phyloP scores from a whole-genome alignment of 2,113 vertebrate genomes.

The Trachemys scripta region DNA sequence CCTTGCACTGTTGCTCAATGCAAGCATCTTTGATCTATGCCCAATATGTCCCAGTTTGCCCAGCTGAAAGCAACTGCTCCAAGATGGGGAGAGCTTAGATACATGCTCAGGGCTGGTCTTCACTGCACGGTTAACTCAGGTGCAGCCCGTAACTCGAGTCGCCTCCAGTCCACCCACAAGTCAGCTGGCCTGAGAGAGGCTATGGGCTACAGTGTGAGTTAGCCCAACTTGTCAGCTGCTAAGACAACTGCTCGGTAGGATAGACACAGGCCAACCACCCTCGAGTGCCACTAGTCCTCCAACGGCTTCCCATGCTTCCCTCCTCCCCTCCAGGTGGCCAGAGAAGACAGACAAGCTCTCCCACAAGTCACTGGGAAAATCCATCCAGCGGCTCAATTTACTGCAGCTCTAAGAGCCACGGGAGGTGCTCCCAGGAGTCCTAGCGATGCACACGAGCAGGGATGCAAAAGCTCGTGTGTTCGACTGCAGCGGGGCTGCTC shows the following conservation, averaged over 20 bases:
- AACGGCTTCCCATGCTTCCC: neutral
- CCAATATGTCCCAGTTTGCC: neutral
- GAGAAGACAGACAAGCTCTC: neutral
- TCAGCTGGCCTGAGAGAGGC: too few relatives aligned
- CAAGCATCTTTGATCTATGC: neutral
- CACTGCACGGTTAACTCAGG: neutral
- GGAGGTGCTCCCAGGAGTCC: neutral
- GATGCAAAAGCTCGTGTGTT: neutral
- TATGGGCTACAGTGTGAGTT: neutral
- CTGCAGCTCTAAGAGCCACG: neutral
- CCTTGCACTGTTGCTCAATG: neutral
- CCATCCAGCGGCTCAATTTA: neutral
- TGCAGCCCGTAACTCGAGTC: neutral
- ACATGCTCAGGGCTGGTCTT: neutral
- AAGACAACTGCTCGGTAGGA: neutral
- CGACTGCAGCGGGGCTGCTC: too few relatives aligned
- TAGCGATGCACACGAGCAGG: neutral
- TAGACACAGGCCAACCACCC: neutral
- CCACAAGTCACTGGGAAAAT: neutral
- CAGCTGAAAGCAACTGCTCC: neutral
- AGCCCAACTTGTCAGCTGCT: neutral
- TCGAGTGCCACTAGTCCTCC: too few relatives aligned
- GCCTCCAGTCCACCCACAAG: neutral
- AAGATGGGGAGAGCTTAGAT: neutral
- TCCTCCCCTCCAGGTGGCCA: neutral